phyloP scores from a whole-genome alignment of 1,140 invertebrate genomes.

The Drosophila sp. region DNA sequence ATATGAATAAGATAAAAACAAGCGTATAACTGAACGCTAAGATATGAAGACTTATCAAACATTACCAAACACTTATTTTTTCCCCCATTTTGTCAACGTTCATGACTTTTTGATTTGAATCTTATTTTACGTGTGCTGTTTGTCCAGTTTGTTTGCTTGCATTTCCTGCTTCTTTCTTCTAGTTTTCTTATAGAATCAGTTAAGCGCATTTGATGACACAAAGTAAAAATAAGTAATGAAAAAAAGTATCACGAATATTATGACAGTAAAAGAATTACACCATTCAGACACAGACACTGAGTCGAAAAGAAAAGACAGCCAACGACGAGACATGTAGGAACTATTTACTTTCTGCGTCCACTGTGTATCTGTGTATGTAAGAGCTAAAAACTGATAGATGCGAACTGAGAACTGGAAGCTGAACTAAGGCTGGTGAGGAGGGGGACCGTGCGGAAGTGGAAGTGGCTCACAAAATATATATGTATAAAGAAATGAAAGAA shows the following conservation, averaged over 20 bases:
- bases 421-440: neutral
- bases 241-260: constrained; percentile 25
- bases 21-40: neutral
- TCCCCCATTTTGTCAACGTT: constrained; percentile 15
- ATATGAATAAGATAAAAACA: neutral
- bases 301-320: constrained; percentile 5
- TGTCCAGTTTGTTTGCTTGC: constrained; percentile 52
- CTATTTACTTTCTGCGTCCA: constrained; percentile 26
- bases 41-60: constrained; percentile 27
- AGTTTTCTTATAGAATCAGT: constrained; percentile 47
- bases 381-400: too few species aligned
- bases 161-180: constrained; percentile 20
- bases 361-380: constrained; percentile 9
- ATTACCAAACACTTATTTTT: constrained; percentile 15
- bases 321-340: neutral
- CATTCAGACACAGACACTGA: constrained; percentile 10
- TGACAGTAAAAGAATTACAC: constrained; percentile 40
- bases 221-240: constrained; percentile 16
- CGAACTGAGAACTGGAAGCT: neutral
- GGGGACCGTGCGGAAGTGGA: constrained; percentile 27
- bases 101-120: constrained; percentile 54
- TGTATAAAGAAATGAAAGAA: constrained; percentile 48
- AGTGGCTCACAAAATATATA: constrained; percentile 39
- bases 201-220: constrained; percentile 61
- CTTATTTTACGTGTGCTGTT: constrained; percentile 50